Base-by-base conservation (phyloP, 1,140 invertebrate species). In the Aplysia californica region DNA sequence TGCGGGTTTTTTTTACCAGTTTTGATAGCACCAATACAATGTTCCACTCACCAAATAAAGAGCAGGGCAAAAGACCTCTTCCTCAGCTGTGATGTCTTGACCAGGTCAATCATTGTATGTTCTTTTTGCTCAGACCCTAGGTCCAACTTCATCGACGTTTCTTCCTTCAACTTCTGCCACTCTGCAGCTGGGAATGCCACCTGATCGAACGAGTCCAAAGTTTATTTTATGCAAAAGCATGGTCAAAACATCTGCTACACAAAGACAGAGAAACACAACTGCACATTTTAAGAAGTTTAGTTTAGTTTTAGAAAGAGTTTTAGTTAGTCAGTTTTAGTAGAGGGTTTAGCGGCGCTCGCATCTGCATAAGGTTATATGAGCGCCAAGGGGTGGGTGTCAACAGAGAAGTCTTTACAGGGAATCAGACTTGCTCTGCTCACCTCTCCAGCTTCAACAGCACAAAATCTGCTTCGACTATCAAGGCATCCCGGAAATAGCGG, bases 51-150 rank as follows among this genome's bases (percentile, higher is more conserved):
- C 87, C 87, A 95, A 83, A 94, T 92, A 84, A 94, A 95, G 87
- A 95, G 95, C 72, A 96, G 92, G 58, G 95, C 91, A 0, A 95
- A 78, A 50, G 94, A 93, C 82, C 94, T 93, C 56, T 92, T 92
- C 50, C 94, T 91, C 31, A 96, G 88, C 83, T 93, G 93, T 0
- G 93, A 92, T 85, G 94, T 93, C 74, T 91, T 91, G 72, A 96
- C 93, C 5, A 96, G 89, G 65, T 87, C 82, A 26, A 83, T 38
- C 31, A 85, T 74, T 38, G 77, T 83, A 68, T 84, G 84, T 41
- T 83, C 79, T 2, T 56, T 76, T 72, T 29, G 20, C 36, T 56
- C 66, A 20, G n/a, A n/a, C 20, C 18, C 39, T 1, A 18, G 31
- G 38, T 50, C 44, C 44, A 39, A 65, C 18, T 83, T 80, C 26